A percentile compares a stretch with the other conserved stretches of the same genome.
Evolutionary conservation across 2,797 vertebrate species (phyloP).

Genomic region (Macropus fuliginosus): DNA sequence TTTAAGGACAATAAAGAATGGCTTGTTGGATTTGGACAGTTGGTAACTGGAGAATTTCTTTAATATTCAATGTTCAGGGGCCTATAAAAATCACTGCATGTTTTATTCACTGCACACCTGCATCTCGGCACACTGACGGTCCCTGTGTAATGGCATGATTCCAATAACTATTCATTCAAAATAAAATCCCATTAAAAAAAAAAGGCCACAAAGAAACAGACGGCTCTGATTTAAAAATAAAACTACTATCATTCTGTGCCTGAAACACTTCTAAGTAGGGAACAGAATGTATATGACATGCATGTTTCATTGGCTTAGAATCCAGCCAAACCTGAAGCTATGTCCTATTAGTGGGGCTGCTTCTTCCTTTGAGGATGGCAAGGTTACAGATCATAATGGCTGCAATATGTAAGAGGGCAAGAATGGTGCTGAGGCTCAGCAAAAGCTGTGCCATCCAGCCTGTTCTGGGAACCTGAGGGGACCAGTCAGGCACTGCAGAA

Average conservation of each 20-base stretch:
- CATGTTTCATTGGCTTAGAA: not conserved
- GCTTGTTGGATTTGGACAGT: not conserved
- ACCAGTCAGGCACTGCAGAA: not conserved
- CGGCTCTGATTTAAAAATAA: conserved; percentile 54
- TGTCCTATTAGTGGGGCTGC: not conserved
- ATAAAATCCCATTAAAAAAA: conserved; percentile 28
- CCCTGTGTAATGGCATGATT: conserved; percentile 1
- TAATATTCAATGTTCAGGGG: conserved; percentile 4
- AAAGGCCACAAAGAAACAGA: conserved; percentile 33
- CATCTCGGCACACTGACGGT: conserved; percentile 1
- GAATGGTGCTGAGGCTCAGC: not conserved
- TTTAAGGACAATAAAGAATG: conserved; percentile 1
- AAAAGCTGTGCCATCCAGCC: not conserved
- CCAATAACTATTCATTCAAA: conserved; percentile 52
- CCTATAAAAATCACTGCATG: conserved; percentile 1
- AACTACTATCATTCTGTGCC: conserved; percentile 12
- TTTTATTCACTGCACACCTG: conserved; percentile 29
- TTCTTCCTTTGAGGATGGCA: not conserved
- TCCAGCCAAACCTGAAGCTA: not conserved
- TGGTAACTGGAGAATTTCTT: not conserved
- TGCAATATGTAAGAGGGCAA: not conserved
- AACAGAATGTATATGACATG: not conserved
- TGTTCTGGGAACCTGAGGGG: not conserved
- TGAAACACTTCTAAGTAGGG: conserved; percentile 5
- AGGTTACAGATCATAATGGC: not conserved